Base-by-base conservation (phyloP, 1,140 invertebrate species). In the Uloborus diversus region DNA sequence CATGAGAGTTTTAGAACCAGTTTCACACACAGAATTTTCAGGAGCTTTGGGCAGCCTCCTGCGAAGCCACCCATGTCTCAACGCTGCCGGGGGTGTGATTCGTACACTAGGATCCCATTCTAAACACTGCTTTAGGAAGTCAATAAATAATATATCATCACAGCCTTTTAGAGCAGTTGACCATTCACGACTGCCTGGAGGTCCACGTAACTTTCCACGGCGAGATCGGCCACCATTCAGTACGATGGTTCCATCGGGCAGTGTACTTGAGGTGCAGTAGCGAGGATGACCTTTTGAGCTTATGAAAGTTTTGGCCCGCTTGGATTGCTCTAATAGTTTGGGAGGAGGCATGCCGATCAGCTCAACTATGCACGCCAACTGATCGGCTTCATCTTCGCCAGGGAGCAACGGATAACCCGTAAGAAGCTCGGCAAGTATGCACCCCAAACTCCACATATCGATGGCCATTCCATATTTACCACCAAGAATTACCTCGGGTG, bases 401-500 rank as follows among this genome's bases (percentile, higher is more conserved):
- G 98, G 97, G 66, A 99, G 91, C 56, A 99, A 87, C 0, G 98
- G 98, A 86, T 96, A 97, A 11, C 98, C 96, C 80, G 94, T 93
- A 82, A 94, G 89, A n/a, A 97, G 90, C 85, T 96, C 94, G 14
- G 92, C 93, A 35, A 96, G 86, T 83, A 96, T 95, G 84, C 94
- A 96, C 0, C 98, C 98, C 51, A 99, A 88, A 81, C 94, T 98
- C 98, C 98, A 99, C 97, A 99, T 99, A 88, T 99, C 98, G 82
- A 99, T 99, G 20, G 98, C 94, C 93, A 98, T 96, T 23, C 97
- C 97, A 88, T 99, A 99, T 84, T 94, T 92, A 5, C 94, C 94
- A 1, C 98, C 97, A 13, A 83, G 61, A 86, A 99, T 99, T 56
- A 99, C 97, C 90, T 99, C 98, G 0, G 98, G 98, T 25, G 98